Evolutionary conservation across 37 sponge, comb jelly and placozoan genomes (phyloP).

Genomic region (Amphimedon queenslandica): DNA sequence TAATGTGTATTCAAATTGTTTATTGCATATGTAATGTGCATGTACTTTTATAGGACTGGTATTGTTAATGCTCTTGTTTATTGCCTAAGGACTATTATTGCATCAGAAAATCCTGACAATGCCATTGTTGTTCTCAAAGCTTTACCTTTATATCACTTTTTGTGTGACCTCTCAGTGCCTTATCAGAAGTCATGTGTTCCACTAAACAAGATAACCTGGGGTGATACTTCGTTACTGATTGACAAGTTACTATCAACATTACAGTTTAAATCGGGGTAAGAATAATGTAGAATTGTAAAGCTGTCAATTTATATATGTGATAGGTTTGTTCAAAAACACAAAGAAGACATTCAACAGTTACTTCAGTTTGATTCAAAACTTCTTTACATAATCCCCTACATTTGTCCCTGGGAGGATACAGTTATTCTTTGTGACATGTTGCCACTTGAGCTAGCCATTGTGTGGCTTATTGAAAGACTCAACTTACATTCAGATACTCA

Average conservation of each 20-base stretch:
- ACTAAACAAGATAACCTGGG: neutral
- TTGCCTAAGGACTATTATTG: neutral
- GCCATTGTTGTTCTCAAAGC: neutral
- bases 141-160: neutral
- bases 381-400: constrained; percentile 7
- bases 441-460: constrained; percentile 10
- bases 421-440: neutral
- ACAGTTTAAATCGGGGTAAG: neutral
- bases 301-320: neutral
- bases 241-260: neutral
- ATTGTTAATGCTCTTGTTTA: neutral
- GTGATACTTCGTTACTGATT: neutral
- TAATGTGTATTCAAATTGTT: too few relatives aligned
- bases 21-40: too few relatives aligned
- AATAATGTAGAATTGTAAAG: too few relatives aligned
- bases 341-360: neutral
- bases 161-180: neutral
- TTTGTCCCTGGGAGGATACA: constrained; percentile 24
- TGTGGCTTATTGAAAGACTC: constrained; percentile 2
- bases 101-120: neutral
- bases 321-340: constrained; percentile 8
- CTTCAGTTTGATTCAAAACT: constrained; percentile 12
- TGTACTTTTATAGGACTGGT: neutral
- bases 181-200: neutral
- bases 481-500: neutral